Conservation (phyloP, 2,113 vertebrate genomes). For the Tragelaphus buxtoni region DNA sequence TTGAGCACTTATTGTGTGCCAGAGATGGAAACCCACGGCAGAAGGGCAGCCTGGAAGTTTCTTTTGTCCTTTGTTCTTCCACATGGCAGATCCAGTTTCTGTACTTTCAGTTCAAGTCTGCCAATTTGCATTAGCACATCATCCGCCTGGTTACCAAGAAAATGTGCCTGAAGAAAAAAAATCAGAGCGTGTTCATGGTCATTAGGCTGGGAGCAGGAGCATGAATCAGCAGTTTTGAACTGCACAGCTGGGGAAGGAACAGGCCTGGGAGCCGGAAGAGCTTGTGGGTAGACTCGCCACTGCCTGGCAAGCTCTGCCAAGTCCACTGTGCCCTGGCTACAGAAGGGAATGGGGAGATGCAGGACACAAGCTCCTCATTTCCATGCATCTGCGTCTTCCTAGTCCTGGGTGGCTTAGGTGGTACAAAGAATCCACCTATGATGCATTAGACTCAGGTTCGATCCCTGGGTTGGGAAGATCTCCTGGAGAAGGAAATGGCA, state of each 20-base stretch:
- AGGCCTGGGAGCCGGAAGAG: background rate
- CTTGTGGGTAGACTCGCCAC: background rate
- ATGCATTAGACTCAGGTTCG: background rate
- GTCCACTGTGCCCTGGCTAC: accelerated
- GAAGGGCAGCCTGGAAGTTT: constrained; percentile 63
- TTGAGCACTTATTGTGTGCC: background rate
- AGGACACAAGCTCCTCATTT: background rate
- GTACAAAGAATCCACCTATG: background rate
- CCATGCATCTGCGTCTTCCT: background rate
- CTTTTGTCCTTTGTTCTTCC: constrained; percentile 53
- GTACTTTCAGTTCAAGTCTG: constrained; percentile 61
- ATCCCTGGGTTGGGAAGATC: background rate
- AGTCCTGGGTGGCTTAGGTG: background rate
- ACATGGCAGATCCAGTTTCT: constrained; percentile 56
- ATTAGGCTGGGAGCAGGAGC: constrained; percentile 59
- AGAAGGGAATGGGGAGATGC: background rate
- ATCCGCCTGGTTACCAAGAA: constrained; percentile 68
- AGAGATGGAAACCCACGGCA: background rate
- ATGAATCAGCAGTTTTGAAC: constrained; percentile 74
- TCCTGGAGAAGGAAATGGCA: background rate
- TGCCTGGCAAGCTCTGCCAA: too few relatives aligned
- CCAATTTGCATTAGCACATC: constrained; percentile 71
- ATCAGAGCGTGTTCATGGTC: constrained; percentile 26
- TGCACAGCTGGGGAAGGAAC: background rate
- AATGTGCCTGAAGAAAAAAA: constrained; percentile 63